A percentile compares a stretch with the other conserved stretches of the same genome.
Evolutionary conservation across 2,113 vertebrate species (phyloP).

Genomic region (Glaucomys volans): DNA sequence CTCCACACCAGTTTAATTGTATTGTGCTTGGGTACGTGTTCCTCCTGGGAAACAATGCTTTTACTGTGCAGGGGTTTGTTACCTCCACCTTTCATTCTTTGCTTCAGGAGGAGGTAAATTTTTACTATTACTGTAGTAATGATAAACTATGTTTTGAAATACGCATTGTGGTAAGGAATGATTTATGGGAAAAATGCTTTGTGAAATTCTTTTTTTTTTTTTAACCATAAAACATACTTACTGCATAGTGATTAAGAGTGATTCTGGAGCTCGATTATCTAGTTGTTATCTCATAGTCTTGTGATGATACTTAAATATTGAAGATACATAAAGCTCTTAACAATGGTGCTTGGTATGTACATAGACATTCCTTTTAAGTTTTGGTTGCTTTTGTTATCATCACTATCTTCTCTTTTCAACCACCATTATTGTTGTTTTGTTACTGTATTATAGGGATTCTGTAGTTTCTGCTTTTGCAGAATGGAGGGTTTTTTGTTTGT

Average conservation of each 20-base stretch:
- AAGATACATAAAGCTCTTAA: background rate
- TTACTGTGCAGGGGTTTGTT: background rate
- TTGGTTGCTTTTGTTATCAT: background rate
- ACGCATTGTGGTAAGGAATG: background rate
- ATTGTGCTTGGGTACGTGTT: background rate
- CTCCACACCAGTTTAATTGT: background rate
- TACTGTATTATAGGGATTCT: background rate
- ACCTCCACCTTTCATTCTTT: background rate
- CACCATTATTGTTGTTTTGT: background rate
- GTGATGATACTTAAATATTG: background rate
- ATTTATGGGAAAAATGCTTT: constrained; percentile 17
- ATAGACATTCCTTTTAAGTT: background rate
- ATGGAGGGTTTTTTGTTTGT: background rate
- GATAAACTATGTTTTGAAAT: background rate
- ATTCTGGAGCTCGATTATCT: background rate
- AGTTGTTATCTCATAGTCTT: background rate
- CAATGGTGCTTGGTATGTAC: background rate
- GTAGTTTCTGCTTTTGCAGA: background rate
- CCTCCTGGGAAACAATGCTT: background rate
- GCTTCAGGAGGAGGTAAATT: background rate
- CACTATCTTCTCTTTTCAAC: no score
- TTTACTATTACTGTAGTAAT: background rate
- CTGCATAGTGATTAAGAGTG: background rate
- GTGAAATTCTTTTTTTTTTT: background rate
- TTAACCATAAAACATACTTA: background rate